Evolutionary conservation across 2,113 vertebrate genomes (phyloP).

Genomic region (Cyprinus carpio): DNA sequence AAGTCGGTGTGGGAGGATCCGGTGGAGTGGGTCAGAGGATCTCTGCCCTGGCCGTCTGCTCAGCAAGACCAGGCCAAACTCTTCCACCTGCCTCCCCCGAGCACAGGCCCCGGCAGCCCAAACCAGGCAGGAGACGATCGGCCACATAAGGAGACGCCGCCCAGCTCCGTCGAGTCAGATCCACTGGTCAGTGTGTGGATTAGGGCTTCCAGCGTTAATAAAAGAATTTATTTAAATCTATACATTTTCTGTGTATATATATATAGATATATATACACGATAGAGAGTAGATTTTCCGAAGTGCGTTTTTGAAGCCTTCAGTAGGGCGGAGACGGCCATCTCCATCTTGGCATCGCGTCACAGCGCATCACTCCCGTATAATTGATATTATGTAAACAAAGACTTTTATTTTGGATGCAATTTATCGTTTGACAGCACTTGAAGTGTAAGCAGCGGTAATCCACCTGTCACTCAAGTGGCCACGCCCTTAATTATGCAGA

Average conservation of each 20-base stretch:
- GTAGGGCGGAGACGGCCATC: too few relatives aligned
- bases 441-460: too few relatives aligned
- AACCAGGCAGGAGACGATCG: slow-evolving; percentile 84
- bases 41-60: slow-evolving; percentile 93
- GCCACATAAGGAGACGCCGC: slow-evolving; percentile 88
- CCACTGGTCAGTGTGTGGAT: slow-evolving; percentile 81
- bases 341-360: too few relatives aligned
- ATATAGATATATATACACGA: too few relatives aligned
- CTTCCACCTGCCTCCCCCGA: slow-evolving; percentile 92
- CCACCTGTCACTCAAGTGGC: too few relatives aligned
- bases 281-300: too few relatives aligned
- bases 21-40: slow-evolving; percentile 96
- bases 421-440: too few relatives aligned
- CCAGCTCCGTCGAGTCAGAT: slow-evolving; percentile 90
- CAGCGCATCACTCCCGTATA: too few relatives aligned
- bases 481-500: too few relatives aligned
- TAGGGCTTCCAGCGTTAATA: neutral
- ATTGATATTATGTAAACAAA: too few relatives aligned
- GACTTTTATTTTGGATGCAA: too few relatives aligned
- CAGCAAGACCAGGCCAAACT: slow-evolving; percentile 97
- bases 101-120: slow-evolving; percentile 81
- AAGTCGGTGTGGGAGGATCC: slow-evolving; percentile 98
- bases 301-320: too few relatives aligned
- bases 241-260: neutral
- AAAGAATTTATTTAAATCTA: neutral